These are phyloP conservation scores for Morelia viridis DNA, from an alignment of 2,797 vertebrate genomes.

Conservation along the genomic window DNA sequence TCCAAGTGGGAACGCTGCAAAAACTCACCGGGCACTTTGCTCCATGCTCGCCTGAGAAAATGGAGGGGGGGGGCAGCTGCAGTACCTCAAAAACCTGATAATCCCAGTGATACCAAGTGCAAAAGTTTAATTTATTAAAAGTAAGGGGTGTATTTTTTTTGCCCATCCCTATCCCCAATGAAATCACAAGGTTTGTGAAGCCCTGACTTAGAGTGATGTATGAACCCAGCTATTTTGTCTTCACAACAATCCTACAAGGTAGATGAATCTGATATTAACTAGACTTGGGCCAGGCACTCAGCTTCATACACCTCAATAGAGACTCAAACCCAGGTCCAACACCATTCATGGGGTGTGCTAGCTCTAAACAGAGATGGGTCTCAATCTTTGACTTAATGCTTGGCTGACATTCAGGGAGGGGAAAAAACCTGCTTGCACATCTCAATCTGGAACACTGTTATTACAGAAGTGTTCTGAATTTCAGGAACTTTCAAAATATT, in stretches of 20 bases:
- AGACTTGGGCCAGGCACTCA: no score
- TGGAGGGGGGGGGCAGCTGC: background rate
- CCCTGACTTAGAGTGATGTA: background rate
- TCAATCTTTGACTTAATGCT: background rate
- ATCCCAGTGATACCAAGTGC: background rate
- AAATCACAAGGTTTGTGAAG: background rate
- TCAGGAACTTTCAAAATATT: background rate
- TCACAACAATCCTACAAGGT: background rate
- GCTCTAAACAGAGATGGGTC: background rate
- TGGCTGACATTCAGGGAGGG: background rate
- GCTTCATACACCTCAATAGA: no score
- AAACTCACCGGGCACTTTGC: background rate
- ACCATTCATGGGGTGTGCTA: background rate
- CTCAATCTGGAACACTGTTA: background rate
- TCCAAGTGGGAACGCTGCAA: background rate
- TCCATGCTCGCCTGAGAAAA: background rate
- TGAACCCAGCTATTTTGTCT: background rate
- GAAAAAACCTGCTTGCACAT: background rate
- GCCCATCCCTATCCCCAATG: background rate
- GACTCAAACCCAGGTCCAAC: background rate
- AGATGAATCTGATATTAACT: no score
- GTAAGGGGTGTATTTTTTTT: background rate
- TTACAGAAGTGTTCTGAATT: background rate
- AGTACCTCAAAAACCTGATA: background rate
- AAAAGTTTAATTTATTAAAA: background rate